Base-by-base conservation (phyloP, 2,888 invertebrate genomes). In the Eupithecia vulgata region DNA sequence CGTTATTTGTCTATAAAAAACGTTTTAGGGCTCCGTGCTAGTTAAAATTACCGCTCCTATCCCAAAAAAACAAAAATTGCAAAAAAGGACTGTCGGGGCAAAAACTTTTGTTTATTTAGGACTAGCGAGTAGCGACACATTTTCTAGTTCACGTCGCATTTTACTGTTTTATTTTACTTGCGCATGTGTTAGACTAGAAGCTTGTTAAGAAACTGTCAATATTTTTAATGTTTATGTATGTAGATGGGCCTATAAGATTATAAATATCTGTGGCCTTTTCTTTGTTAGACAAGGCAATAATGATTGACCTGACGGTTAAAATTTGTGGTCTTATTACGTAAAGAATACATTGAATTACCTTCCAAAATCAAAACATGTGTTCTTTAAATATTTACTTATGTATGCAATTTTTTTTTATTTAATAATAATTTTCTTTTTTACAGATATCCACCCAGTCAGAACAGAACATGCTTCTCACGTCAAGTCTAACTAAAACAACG, bases 41-140 rank as follows among this genome's bases (percentile, higher is more conserved):
- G 34, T 61, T 34, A 34, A 34, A 61, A 15, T 37, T 62, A 64
- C 62, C n/a, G 35, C n/a, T 64, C 57, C 52, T 21, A 57, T 64
- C 67, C 70, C 70, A 57, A 73, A 68, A 68, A 34, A 67, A 70
- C 67, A 70, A 65, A 72, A 35, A 59, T 45, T 52, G 40, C 42
- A 30, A 15, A 66, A 76, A 76, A 76, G 21, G 62, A 64, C 35
- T 61, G 59, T 52, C 21, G 25, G 57, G 57, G 57, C 21, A 57
- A 61, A 35, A 64, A n/a, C 70, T 40, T 37, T 10, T 78, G 80
- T 84, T 82, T 80, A 74, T 67, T 76, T 79, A 79, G 81, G 79
- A 80, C 79, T 40, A 72, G 67, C 45, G 45, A 45, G 15, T 15
- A 45, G 73, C 72, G 80, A 81, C 69, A 68, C 35, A 67, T 67